A percentile compares a stretch with the other conserved stretches of the same genome.
Conservation (phyloP, 2,797 vertebrate species). For the Salmo trutta region DNA sequence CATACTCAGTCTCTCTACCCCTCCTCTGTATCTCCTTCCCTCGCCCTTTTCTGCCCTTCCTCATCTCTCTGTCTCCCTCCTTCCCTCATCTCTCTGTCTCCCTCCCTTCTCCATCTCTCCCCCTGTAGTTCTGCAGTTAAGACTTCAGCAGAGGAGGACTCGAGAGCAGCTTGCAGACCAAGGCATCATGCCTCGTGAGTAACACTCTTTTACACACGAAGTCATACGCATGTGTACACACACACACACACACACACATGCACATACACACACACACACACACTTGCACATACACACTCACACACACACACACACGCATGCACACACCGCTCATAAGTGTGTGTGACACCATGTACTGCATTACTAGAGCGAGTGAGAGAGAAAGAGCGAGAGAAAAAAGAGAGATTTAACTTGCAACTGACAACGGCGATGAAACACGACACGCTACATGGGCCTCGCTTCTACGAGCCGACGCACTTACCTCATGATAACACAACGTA, state of each 20-base stretch:
- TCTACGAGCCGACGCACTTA: conserved; percentile 18
- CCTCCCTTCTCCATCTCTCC: conserved; percentile 34
- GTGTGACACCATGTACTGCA: not conserved
- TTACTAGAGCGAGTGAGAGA: not conserved
- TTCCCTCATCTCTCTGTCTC: conserved; percentile 20
- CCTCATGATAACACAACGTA: conserved; percentile 11
- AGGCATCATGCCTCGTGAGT: conserved; percentile 98
- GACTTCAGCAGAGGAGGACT: conserved; percentile 96
- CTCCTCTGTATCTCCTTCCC: conserved; percentile 28
- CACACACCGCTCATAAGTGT: conserved; percentile 2
- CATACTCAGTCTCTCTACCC: conserved; percentile 57
- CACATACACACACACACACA: not conserved
- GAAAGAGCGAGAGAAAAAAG: not conserved
- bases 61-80: conserved; percentile 32
- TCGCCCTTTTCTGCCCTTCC: conserved; percentile 17
- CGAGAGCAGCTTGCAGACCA: conserved; percentile 93
- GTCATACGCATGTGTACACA: conserved; percentile 6
- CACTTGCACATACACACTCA: not conserved
- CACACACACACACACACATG: not conserved
- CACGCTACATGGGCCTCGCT: conserved; percentile 1
- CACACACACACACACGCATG: not conserved
- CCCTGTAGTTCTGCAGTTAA: conserved; percentile 93
- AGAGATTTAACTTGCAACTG: not conserved
- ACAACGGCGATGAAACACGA: conserved; percentile 3
- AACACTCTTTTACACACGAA: conserved; percentile 34